Percentiles rank a stretch among this genome's conserved stretches.
These are phyloP conservation scores for Netelia fuscicornis DNA, from an alignment of 2,888 invertebrate genomes.

Conservation along the genomic window DNA sequence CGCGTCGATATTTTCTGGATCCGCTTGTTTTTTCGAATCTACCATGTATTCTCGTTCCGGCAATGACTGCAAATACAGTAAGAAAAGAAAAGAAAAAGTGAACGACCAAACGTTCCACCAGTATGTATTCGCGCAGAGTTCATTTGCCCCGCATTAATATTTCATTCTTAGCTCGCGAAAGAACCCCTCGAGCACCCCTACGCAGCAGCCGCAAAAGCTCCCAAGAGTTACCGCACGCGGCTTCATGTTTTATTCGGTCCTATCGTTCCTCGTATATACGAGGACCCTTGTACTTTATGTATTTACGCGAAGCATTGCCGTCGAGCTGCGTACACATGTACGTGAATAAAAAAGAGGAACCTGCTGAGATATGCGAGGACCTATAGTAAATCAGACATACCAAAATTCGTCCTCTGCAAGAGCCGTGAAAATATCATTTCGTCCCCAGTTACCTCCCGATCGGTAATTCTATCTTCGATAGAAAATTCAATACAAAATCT, in stretches of 20 bases:
- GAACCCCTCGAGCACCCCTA: background rate
- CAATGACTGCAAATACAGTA: slow-evolving; percentile 75
- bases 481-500: background rate
- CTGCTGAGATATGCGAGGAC: background rate
- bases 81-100: slow-evolving; percentile 16
- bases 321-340: background rate
- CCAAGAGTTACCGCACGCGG: background rate
- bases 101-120: slow-evolving; percentile 15
- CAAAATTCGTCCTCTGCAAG: background rate
- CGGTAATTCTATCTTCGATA: background rate
- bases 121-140: slow-evolving; percentile 33
- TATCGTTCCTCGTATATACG: background rate
- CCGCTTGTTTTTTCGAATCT: slow-evolving; percentile 8
- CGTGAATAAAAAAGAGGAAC: background rate
- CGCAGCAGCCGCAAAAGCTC: background rate
- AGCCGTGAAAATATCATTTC: background rate
- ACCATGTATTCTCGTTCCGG: slow-evolving; percentile 76
- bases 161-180: slow-evolving; percentile 40
- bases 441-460: background rate
- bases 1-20: slow-evolving; percentile 63
- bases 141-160: slow-evolving; percentile 58
- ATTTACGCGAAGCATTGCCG: background rate
- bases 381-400: background rate
- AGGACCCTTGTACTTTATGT: background rate
- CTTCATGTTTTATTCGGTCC: slow-evolving; percentile 51